These are phyloP conservation scores for Sturmia bella DNA, from an alignment of 2,888 invertebrate species.

Conservation along the genomic window DNA sequence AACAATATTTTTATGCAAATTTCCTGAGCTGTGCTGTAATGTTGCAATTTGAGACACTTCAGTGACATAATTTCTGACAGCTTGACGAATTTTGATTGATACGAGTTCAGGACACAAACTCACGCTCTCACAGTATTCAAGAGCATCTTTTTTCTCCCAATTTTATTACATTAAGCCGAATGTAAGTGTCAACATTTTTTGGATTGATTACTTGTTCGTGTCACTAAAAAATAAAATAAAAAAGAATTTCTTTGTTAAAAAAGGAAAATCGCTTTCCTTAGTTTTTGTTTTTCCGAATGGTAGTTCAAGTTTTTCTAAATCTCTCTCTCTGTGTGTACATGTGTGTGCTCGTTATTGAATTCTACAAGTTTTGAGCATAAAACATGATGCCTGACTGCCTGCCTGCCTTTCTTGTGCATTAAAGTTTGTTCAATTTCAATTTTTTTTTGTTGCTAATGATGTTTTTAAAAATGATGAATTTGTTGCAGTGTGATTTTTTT, in stretches of 20 bases:
- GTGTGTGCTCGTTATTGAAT: conserved; percentile 8
- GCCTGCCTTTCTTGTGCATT: neutral
- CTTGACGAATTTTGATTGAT: conserved; percentile 81
- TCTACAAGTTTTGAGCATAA: conserved; percentile 28
- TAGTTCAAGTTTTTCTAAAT: conserved; percentile 22
- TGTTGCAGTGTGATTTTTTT: conserved; percentile 42
- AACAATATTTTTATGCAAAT: conserved; percentile 64
- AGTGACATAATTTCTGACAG: conserved; percentile 80
- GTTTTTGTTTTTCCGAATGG: conserved; percentile 8
- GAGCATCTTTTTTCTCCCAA: neutral
- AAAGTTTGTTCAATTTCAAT: conserved; percentile 5
- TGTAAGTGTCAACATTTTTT: conserved; percentile 61
- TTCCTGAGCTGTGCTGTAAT: conserved; percentile 35
- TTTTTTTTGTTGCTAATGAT: neutral
- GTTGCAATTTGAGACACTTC: conserved; percentile 79
- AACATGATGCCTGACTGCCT: neutral
- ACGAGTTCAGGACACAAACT: conserved; percentile 68
- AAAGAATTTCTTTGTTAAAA: conserved; percentile 14
- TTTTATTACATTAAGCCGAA: conserved; percentile 57
- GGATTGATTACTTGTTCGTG: conserved; percentile 66
- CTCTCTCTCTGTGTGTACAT: too few species aligned
- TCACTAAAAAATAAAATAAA: conserved; percentile 37
- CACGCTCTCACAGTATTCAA: neutral
- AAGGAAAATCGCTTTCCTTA: neutral
- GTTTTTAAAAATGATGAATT: conserved; percentile 59